Evolutionary conservation across 2,797 vertebrate genomes (phyloP), one percentile per base, ranked within the genome.

Genomic region (Falco cherrug): DNA sequence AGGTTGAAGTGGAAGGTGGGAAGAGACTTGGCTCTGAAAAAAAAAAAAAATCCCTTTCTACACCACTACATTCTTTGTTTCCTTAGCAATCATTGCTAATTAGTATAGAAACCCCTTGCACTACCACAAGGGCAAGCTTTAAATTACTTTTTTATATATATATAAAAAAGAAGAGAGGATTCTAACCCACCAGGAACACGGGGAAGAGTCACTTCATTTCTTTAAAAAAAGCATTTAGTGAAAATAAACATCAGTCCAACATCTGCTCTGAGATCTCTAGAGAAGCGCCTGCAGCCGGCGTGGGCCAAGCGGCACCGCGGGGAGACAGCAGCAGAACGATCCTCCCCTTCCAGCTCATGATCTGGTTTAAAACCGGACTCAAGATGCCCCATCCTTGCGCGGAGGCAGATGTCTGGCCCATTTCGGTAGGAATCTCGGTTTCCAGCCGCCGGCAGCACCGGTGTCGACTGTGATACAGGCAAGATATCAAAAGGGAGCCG

Each of bases 131-230:
- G 84, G 74, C 64, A 61, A 65, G 20, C 84, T 67, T 84, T 54
- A 56, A 60, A 69, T 86, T 64, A 37, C 41, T 59, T 53, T 45
- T 80, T 39, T 45, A 73, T 50, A 47, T 53, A 35, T 16, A 85
- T 75, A 79, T 45, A 61, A 67, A 63, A 84, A 54, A 79, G 18
- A 68, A 25, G 0, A 5, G 79, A 71, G 76, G 90, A 35, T 80
- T 47, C 48, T 21, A 67, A 81, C 59, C 73, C 69, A 47, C 48
- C 8, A 1, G 84, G 86, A 94, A 69, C 94, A 92, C 8, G 47
- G 82, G 90, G 78, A 88, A 97, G 76, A 95, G 83, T 95, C 91
- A 83, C 78, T 91, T 96, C 71, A 80, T 90, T 81, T 69, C 75
- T 20, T 75, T 53, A 43, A 71, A 75, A 79, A 70, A 65, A 71